Percentiles rank a stretch among this genome's conserved stretches.
These are phyloP conservation scores for Hephaestus fuliginosus DNA, from an alignment of 2,797 vertebrate species.

Conservation along the genomic window DNA sequence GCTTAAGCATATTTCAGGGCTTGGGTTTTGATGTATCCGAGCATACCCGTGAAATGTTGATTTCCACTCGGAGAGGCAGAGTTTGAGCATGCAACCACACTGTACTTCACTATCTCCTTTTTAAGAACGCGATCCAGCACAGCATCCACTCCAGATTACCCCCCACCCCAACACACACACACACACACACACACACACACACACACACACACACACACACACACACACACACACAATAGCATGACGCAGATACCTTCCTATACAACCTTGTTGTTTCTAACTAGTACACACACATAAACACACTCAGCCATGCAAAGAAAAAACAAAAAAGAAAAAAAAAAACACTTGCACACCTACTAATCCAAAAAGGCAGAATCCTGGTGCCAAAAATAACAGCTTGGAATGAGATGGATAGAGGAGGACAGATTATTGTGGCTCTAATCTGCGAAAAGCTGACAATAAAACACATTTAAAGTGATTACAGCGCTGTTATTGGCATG, in stretches of 20 bases:
- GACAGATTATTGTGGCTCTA: conserved; percentile 85
- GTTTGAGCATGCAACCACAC: conserved; percentile 34
- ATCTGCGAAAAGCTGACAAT: conserved; percentile 87
- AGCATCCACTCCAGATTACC: conserved; percentile 44
- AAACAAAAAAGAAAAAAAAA: conserved; percentile 5
- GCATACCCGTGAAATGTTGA: conserved; percentile 55
- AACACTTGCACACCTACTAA: conserved; percentile 80
- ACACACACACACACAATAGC: conserved; percentile 16
- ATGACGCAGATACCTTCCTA: conserved; percentile 26
- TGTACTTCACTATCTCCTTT: conserved; percentile 22
- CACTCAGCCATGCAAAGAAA: conserved; percentile 7
- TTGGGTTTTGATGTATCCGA: conserved; percentile 51
- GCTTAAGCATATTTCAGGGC: conserved; percentile 64
- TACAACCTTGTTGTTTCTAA: conserved; percentile 45
- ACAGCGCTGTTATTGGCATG: conserved; percentile 76
- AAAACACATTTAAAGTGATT: conserved; percentile 86
- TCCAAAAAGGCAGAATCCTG: conserved; percentile 79
- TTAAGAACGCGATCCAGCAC: conserved; percentile 30
- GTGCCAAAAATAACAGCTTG: conserved; percentile 86
- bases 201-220: too few relatives aligned
- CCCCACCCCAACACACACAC: not conserved
- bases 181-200: conserved; percentile 25
- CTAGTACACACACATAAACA: conserved; percentile 18
- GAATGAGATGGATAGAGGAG: conserved; percentile 84
- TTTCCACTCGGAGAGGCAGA: conserved; percentile 53